These are phyloP conservation scores for Barnardius zonarius DNA, from an alignment of 2,113 vertebrate genomes.

Conservation along the genomic window DNA sequence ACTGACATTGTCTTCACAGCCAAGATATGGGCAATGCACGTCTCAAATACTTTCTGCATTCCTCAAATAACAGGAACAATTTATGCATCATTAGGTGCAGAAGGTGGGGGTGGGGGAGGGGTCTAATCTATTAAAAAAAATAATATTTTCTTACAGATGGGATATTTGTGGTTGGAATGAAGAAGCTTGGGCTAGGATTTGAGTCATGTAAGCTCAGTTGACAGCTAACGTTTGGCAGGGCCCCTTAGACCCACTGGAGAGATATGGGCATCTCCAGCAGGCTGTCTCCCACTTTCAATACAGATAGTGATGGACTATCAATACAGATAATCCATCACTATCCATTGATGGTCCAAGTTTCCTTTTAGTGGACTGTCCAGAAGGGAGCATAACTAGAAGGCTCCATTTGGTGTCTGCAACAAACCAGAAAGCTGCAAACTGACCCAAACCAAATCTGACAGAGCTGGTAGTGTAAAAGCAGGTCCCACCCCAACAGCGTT, in stretches of 20 bases:
- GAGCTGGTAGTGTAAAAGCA: not conserved
- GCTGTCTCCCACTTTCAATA: not conserved
- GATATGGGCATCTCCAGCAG: not conserved
- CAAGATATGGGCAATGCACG: not conserved
- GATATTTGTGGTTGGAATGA: not conserved
- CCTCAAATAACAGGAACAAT: not conserved
- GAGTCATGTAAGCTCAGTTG: not conserved
- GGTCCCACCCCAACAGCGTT: not conserved
- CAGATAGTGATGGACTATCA: not conserved
- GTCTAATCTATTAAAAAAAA: not conserved
- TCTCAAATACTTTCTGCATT: not conserved
- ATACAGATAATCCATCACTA: no score
- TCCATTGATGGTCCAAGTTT: not conserved
- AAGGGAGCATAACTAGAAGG: not conserved
- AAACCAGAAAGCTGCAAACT: no score
- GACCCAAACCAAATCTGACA: not conserved
- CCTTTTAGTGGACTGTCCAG: not conserved
- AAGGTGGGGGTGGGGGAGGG: no score
- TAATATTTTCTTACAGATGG: not conserved
- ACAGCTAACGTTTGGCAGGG: not conserved
- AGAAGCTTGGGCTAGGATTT: not conserved
- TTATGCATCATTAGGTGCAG: not conserved
- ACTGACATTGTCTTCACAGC: not conserved
- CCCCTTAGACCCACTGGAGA: not conserved
- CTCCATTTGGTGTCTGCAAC: not conserved